Conservation (phyloP, 1,140 invertebrate species). For the Amphibalanus amphitrite region DNA sequence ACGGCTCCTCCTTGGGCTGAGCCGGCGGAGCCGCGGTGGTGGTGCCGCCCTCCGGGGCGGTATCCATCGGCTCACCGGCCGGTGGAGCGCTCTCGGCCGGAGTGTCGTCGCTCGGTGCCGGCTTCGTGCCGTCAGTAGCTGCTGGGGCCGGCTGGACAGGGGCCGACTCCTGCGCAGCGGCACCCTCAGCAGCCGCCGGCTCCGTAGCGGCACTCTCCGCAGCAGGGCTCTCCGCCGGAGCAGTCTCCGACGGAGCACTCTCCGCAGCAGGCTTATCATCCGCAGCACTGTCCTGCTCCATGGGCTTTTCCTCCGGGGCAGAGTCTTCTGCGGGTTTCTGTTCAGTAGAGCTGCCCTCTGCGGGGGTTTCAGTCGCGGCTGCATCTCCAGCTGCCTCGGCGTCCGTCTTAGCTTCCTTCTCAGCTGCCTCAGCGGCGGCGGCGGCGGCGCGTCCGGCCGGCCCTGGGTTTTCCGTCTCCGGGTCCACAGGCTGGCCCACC, state of each 20-base stretch:
- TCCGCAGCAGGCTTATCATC: slow-evolving; percentile 11
- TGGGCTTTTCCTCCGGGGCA: neutral
- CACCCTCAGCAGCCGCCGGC: neutral
- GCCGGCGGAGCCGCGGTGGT: neutral
- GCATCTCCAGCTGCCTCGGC: slow-evolving; percentile 8
- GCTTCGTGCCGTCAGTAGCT: neutral
- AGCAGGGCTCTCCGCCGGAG: slow-evolving; percentile 4
- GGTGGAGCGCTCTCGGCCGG: neutral
- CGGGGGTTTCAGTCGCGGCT: neutral
- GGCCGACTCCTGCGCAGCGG: neutral
- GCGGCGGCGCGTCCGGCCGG: slow-evolving; percentile 6
- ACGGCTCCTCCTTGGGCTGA: slow-evolving; percentile 2
- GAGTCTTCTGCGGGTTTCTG: slow-evolving; percentile 4
- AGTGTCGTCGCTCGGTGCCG: neutral
- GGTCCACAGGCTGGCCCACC: slow-evolving; percentile 3
- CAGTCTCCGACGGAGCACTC: slow-evolving; percentile 13
- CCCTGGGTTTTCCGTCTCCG: slow-evolving; percentile 8
- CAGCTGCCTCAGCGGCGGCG: slow-evolving; percentile 4
- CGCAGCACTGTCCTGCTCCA: slow-evolving; percentile 6
- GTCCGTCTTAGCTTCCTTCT: neutral
- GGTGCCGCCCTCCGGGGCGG: slow-evolving; percentile 3
- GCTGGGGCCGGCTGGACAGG: slow-evolving; percentile 3
- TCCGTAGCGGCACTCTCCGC: slow-evolving; percentile 5
- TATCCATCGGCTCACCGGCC: slow-evolving; percentile 1
- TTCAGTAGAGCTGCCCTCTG: slow-evolving; percentile 3